phyloP scores from a whole-genome alignment of 35 echinoderm and acorn worm genomes.

The Hemicentrotus pulcherrimus region DNA sequence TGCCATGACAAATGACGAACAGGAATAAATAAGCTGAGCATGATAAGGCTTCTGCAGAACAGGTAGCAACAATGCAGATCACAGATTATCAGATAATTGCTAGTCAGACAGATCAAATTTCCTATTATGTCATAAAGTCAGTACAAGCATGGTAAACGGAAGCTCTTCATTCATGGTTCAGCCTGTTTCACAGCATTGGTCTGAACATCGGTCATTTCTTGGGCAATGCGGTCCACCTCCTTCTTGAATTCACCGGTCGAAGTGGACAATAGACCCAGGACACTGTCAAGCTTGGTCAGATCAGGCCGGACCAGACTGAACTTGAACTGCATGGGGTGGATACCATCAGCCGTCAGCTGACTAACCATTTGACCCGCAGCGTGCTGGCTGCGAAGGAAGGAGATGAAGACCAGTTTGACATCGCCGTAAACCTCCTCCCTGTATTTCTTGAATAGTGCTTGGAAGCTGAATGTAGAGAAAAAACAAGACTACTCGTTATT shows the following conservation, averaged over 20 bases:
- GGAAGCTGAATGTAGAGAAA: constrained; percentile 61
- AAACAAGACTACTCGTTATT: background rate
- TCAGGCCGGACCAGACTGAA: constrained; percentile 71
- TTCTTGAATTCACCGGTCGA: constrained; percentile 67
- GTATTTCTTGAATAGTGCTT: constrained; percentile 82
- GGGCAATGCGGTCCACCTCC: constrained; percentile 37
- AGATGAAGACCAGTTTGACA: constrained; percentile 90
- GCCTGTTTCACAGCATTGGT: background rate
- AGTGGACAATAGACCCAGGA: constrained; percentile 77
- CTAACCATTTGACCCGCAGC: constrained; percentile 67
- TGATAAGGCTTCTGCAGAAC: no score
- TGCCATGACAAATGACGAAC: no score
- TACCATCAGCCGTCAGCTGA: constrained; percentile 54
- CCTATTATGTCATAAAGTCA: no score
- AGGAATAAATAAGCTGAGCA: no score
- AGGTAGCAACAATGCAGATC: no score
- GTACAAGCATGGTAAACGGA: no score
- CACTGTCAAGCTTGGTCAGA: constrained; percentile 80
- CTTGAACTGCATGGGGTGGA: constrained; percentile 71
- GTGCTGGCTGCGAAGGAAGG: constrained; percentile 77
- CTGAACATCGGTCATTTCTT: constrained; percentile 24
- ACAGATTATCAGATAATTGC: no score
- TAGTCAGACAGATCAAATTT: no score
- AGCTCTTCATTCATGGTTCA: background rate
- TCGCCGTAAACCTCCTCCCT: constrained; percentile 63